These are phyloP conservation scores for Orchestes rusci DNA, from an alignment of 2,888 invertebrate genomes.

Conservation along the genomic window DNA sequence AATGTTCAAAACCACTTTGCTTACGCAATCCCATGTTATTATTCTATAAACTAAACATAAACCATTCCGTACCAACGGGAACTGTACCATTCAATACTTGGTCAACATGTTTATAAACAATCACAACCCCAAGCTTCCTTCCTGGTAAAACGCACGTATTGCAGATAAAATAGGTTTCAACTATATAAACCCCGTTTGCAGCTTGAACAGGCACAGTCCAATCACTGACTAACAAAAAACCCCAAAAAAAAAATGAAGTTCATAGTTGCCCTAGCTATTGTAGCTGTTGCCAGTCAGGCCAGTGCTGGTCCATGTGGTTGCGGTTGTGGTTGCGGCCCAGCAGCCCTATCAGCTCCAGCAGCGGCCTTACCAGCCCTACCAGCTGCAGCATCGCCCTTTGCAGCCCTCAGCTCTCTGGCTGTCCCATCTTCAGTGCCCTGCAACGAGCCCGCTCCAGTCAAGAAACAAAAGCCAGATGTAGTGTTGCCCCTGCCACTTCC, in stretches of 20 bases:
- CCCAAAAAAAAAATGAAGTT: conserved; percentile 14
- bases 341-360: background rate
- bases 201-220: conserved; percentile 8
- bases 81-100: too few species aligned
- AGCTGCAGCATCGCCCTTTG: background rate
- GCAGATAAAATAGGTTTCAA: too few species aligned
- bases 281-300: conserved; percentile 8
- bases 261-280: conserved; percentile 11
- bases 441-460: conserved; percentile 6
- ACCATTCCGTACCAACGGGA: too few species aligned
- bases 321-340: background rate
- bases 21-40: too few species aligned
- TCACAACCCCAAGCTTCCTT: too few species aligned
- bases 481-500: conserved; percentile 14
- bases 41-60: too few species aligned
- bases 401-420: conserved; percentile 1
- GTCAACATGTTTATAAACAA: too few species aligned
- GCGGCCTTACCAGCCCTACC: background rate
- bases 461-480: conserved; percentile 16
- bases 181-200: too few species aligned
- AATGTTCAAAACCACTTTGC: too few species aligned
- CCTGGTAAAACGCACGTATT: too few species aligned
- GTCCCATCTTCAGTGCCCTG: conserved; percentile 6
- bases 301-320: conserved; percentile 3
- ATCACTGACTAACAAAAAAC: conserved; percentile 6